Evolutionary conservation across 2,797 vertebrate genomes (phyloP), one percentile per base, ranked within the genome.

Genomic region (Micromesistius poutassou): DNA sequence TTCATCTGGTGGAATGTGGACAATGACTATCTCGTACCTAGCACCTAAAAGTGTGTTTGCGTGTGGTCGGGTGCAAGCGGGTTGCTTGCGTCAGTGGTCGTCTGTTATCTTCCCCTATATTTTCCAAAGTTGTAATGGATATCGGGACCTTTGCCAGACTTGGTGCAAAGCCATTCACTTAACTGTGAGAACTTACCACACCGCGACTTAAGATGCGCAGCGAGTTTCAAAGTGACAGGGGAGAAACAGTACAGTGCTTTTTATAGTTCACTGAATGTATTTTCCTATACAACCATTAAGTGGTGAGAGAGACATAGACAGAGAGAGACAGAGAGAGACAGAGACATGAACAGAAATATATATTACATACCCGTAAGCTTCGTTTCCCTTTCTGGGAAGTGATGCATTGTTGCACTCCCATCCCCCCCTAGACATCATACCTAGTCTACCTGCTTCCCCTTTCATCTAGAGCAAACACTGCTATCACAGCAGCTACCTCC

Each of bases 71-170:
- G 81, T 79, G 79, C 76, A 36, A 82, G 7, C 73, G 30, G 77
- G 80, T 50, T 50, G 71, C 75, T 81, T 88, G 79, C 78, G 85
- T 91, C 80, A 83, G 46, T 84, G 79, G 72, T 81, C 78, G 77
- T 79, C 81, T 73, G 82, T 74, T 90, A 87, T 91, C 89, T 90
- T 86, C 83, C 82, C 76, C n/a, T 85, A 73, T 82, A 70, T 86
- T 87, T 86, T 86, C 73, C 76, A 82, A 78, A 77, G 66, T 75
- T 79, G 74, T 88, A 88, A 88, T 89, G 85, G 87, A 82, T 75
- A 73, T 68, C 79, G 74, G 86, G 83, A 87, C 68, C 10, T 73
- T 76, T 80, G 83, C 85, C 88, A 89, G 76, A 80, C 38, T 68
- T 76, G 50, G 74, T 79, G 76, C 73, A 76, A 62, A 83, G 77